Conservation (phyloP, 2,797 vertebrate species). For the Typhlichthys subterraneus region DNA sequence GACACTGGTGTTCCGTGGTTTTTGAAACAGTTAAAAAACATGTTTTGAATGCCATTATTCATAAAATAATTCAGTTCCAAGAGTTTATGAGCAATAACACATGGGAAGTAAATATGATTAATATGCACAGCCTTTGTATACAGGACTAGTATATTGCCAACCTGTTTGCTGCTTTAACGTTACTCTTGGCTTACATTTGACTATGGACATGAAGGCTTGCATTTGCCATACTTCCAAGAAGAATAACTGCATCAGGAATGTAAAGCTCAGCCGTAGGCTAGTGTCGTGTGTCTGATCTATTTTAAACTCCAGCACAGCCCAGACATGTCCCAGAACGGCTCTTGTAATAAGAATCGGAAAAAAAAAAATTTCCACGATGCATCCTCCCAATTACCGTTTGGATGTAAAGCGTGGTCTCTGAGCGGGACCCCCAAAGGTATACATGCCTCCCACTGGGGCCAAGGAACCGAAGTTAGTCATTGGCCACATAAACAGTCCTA, state of each 20-base stretch:
- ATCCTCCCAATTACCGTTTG: conserved; percentile 43
- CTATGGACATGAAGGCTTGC: too few relatives aligned
- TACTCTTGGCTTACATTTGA: too few relatives aligned
- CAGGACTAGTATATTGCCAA: too few relatives aligned
- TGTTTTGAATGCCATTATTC: too few relatives aligned
- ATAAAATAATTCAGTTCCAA: neutral
- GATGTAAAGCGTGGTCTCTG: conserved; percentile 33
- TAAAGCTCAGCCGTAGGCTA: conserved; percentile 4
- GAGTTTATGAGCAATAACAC: neutral
- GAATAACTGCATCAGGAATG: neutral
- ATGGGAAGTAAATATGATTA: too few relatives aligned
- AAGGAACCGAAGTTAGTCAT: conserved; percentile 39
- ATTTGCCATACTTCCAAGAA: neutral
- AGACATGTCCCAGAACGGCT: conserved; percentile 34
- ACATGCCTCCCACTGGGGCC: conserved; percentile 44
- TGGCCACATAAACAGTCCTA: conserved; percentile 62
- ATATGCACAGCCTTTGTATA: too few relatives aligned
- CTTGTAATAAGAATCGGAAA: conserved; percentile 29
- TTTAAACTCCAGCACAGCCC: conserved; percentile 25
- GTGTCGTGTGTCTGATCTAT: conserved; percentile 5
- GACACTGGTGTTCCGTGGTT: neutral
- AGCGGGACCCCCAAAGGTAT: conserved; percentile 47
- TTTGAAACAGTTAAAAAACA: neutral
- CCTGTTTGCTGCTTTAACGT: too few relatives aligned
- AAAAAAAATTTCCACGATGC: conserved; percentile 28